phyloP scores from a whole-genome alignment of 2,797 vertebrate genomes.

The Distichodus sexfasciatus region DNA sequence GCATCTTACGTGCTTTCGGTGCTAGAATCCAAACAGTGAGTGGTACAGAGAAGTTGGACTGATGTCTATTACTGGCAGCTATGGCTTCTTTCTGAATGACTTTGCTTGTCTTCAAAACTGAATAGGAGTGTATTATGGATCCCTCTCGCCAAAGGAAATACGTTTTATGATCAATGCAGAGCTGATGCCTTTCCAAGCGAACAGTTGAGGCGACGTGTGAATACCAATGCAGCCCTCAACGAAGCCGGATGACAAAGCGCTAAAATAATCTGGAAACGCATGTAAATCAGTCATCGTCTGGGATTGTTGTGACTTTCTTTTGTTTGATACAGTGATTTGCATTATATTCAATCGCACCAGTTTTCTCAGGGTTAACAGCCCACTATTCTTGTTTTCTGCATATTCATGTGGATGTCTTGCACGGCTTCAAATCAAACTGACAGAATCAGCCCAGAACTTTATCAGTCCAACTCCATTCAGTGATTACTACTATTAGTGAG shows the following conservation, averaged over 20 bases:
- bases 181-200: not conserved
- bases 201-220: slow-evolving; percentile 1
- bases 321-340: not conserved
- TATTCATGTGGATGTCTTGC: not conserved
- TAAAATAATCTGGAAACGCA: slow-evolving; percentile 11
- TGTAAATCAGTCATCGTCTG: not conserved
- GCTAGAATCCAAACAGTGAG: not conserved
- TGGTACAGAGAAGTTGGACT: slow-evolving; percentile 21
- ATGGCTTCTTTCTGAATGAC: not conserved
- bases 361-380: not conserved
- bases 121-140: slow-evolving; percentile 1
- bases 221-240: not conserved
- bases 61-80: slow-evolving; percentile 19
- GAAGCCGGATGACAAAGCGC: slow-evolving; percentile 1
- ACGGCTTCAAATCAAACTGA: slow-evolving; percentile 6
- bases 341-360: not conserved
- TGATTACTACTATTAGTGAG: slow-evolving; percentile 24
- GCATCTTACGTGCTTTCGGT: slow-evolving; percentile 24
- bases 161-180: not conserved
- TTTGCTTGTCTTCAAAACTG: slow-evolving; percentile 21
- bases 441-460: not conserved
- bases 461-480: slow-evolving; percentile 24
- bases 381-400: not conserved
- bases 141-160: not conserved
- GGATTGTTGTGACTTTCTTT: not conserved